Conservation (phyloP, 2,113 vertebrate species). For the Rhinopithecus roxellana region DNA sequence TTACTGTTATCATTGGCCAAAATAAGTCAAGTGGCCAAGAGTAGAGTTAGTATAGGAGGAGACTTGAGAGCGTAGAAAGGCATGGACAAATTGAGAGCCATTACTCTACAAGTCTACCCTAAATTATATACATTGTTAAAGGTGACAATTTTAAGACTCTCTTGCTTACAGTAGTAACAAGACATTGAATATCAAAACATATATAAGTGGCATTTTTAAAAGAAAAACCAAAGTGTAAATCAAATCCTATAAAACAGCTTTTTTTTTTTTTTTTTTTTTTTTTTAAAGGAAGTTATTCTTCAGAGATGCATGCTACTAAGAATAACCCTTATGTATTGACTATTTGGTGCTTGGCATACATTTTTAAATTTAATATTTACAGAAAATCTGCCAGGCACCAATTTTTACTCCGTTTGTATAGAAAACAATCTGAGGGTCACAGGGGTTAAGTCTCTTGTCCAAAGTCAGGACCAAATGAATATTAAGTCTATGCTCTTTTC, state of each 20-base stretch:
- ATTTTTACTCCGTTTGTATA: not conserved
- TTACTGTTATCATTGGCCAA: not conserved
- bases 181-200: not conserved
- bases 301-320: not conserved
- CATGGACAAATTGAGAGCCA: not conserved
- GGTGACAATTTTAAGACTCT: not conserved
- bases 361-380: slow-evolving; percentile 20
- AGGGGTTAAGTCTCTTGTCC: not conserved
- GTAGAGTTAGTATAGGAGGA: not conserved
- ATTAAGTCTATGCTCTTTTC: not conserved
- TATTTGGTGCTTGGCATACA: not conserved
- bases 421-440: not conserved
- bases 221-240: not conserved
- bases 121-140: not conserved
- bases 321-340: not conserved
- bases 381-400: not conserved
- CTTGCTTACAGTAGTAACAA: not conserved
- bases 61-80: not conserved
- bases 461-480: not conserved
- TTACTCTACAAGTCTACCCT: not conserved
- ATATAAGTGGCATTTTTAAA: not conserved
- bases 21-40: not conserved
- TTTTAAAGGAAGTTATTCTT: not conserved
- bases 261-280: too few relatives aligned
- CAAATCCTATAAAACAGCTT: not conserved